Percentiles rank a stretch among this genome's conserved stretches.
These are phyloP conservation scores for Daboia siamensis DNA, from an alignment of 2,113 vertebrate genomes.

Conservation along the genomic window DNA sequence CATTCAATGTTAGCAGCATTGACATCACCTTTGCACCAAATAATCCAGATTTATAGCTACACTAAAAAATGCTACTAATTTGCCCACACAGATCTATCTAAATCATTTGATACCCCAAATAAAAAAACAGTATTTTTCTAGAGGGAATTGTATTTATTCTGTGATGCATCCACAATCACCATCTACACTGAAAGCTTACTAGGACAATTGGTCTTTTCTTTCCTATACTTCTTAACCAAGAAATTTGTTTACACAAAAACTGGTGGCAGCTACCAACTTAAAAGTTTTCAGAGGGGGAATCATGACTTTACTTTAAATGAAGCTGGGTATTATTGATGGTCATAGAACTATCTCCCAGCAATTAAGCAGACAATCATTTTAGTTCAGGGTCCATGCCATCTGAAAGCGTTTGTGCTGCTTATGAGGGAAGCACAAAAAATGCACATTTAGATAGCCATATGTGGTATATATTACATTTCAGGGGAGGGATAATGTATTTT, in stretches of 20 bases:
- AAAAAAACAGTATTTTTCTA: background rate
- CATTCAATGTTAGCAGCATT: too few relatives aligned
- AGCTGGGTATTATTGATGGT: background rate
- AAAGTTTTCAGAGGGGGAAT: background rate
- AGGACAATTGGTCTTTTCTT: background rate
- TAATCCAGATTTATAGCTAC: background rate
- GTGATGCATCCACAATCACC: background rate
- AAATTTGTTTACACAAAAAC: background rate
- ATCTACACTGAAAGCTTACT: background rate
- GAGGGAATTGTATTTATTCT: background rate
- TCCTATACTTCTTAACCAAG: background rate
- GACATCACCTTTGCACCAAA: background rate
- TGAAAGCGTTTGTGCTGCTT: background rate
- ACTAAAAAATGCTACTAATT: background rate
- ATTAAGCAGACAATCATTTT: background rate
- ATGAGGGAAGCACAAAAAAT: background rate
- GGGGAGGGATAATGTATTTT: background rate
- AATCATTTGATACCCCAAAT: background rate
- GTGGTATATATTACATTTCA: background rate
- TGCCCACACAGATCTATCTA: background rate
- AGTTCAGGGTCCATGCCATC: background rate
- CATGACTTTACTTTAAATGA: background rate
- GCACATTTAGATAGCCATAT: background rate
- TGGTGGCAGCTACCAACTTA: background rate
- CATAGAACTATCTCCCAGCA: background rate